Base-by-base conservation (phyloP, 2,113 vertebrate genomes). In the Nansenia antarctica region DNA sequence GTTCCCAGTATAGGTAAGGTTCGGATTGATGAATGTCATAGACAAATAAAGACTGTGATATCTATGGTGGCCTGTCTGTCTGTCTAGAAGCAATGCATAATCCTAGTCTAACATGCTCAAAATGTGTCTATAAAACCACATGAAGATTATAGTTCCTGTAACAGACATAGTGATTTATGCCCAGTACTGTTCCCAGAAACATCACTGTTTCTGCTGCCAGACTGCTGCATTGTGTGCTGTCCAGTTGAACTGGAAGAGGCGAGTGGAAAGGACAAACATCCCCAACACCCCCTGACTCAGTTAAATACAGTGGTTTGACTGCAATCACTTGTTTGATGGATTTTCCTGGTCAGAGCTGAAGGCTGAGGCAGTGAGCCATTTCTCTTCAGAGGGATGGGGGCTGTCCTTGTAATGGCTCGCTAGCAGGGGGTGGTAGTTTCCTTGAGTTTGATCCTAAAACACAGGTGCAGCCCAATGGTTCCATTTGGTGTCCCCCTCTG, bases 371-470 rank as follows among this genome's bases (percentile, higher is more conserved):
- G 79, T 79, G 83, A 79, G 64, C 9, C 62, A 62, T 66, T 75
- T 72, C 22, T 63, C 49, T 12, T 67, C 42, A 15, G 37, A 37
- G 49, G 9, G 11, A 29, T 55, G 26, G 12, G 69, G 77, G 57
- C 67, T 9, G 32, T 31, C 57, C 58, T 59, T 64, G 81, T 67
- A 29, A n/a, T n/a, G 15, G 63, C 68, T 72, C 26, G 67, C 64
- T 54, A 5, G 60, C 64, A 37, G 34, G 31, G 49, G 65, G 66
- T 58, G 76, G 85, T 81, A 76, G 81, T 86, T 83, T 77, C 71
- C 79, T 77, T 77, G 72, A 81, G 83, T 66, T 77, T 85, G 79
- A 89, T 86, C 75, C 79, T 85, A 79, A 87, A 87, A 82, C 86
- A 86, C 87, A 90, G 89, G 87, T 90, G 89, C 87, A 86, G 79